These are phyloP conservation scores for Epistrophe eligans DNA, from an alignment of 2,888 invertebrate genomes.

Conservation along the genomic window DNA sequence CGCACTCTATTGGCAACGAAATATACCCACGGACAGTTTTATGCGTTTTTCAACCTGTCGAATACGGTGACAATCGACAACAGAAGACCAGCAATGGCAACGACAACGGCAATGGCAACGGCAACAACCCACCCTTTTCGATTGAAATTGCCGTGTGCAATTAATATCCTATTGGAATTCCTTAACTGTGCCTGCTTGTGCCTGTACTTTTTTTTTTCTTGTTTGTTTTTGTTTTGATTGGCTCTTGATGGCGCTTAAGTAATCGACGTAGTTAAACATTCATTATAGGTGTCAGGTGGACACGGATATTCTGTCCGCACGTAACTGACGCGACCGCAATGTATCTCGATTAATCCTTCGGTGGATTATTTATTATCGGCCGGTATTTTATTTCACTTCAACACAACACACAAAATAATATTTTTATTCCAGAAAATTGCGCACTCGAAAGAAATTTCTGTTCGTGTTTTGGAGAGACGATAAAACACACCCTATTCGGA, in stretches of 20 bases:
- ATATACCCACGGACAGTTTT: slow-evolving; percentile 38
- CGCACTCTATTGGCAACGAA: slow-evolving; percentile 7
- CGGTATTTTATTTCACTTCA: slow-evolving; percentile 35
- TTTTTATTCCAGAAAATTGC: slow-evolving; percentile 25
- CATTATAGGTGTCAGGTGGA: slow-evolving; percentile 48
- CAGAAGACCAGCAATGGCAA: not conserved
- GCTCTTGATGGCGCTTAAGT: slow-evolving; percentile 52
- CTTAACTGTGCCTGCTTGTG: slow-evolving; percentile 13
- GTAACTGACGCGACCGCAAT: slow-evolving; percentile 40
- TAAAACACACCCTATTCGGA: slow-evolving; percentile 52
- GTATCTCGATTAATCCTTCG: slow-evolving; percentile 56
- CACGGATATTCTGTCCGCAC: slow-evolving; percentile 34
- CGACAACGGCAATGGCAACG: no score
- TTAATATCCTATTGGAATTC: slow-evolving; percentile 41
- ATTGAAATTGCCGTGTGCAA: slow-evolving; percentile 32
- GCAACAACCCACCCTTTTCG: slow-evolving; percentile 49
- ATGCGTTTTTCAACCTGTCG: slow-evolving; percentile 42
- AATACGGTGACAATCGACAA: slow-evolving; percentile 44
- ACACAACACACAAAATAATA: not conserved
- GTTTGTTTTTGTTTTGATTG: slow-evolving; percentile 46
- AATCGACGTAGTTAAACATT: slow-evolving; percentile 55
- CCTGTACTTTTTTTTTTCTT: slow-evolving; percentile 16
- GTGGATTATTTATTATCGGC: slow-evolving; percentile 44
- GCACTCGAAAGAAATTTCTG: slow-evolving; percentile 39
- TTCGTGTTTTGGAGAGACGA: slow-evolving; percentile 27